These are phyloP conservation scores for Cataglyphis cursor DNA, from an alignment of 2,888 invertebrate species.

Conservation along the genomic window DNA sequence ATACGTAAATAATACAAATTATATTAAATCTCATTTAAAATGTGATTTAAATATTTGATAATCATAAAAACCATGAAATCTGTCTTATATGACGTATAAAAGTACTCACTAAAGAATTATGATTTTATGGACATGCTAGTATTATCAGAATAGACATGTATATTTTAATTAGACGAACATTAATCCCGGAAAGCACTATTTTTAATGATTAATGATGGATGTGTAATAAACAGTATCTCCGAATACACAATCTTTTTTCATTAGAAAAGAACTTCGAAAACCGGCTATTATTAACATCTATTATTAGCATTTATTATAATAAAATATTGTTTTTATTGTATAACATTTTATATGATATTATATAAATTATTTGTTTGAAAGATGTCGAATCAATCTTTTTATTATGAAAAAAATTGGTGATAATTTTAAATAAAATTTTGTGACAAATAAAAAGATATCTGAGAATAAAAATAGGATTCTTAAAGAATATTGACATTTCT, in stretches of 20 bases:
- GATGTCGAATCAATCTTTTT: neutral
- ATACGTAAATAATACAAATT: neutral
- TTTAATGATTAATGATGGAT: neutral
- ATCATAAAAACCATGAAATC: constrained; percentile 8
- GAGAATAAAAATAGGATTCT: neutral
- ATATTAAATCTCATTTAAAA: constrained; percentile 15
- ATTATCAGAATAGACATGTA: neutral
- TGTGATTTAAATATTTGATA: constrained; percentile 12
- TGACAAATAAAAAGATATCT: neutral
- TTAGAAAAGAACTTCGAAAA: neutral
- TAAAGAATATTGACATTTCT: neutral
- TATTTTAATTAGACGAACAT: constrained; percentile 11
- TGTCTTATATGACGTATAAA: neutral
- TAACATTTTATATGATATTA: neutral
- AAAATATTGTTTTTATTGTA: neutral
- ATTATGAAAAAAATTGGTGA: neutral
- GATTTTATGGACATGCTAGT: neutral
- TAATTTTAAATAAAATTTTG: neutral
- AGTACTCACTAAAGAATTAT: neutral
- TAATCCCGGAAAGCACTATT: neutral
- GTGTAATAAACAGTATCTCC: neutral
- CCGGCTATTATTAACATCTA: neutral
- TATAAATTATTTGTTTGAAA: neutral
- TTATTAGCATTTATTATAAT: no score
- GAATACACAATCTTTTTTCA: neutral